These are phyloP conservation scores for Exephanes ischioxanthus DNA, from an alignment of 2,888 invertebrate species.

Conservation along the genomic window DNA sequence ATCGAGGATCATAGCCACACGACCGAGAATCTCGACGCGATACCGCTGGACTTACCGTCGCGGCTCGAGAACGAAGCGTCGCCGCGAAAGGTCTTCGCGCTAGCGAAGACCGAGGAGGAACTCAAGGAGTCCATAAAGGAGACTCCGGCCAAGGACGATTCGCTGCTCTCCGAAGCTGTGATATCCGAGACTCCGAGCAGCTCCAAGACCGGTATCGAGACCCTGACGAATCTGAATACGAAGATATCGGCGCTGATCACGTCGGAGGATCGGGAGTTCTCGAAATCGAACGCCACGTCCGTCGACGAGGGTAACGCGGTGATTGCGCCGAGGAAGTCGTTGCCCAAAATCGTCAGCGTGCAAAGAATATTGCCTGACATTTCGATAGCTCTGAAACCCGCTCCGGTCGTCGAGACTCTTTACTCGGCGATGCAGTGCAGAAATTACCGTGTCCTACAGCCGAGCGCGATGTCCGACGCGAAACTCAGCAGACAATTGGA, in stretches of 20 bases:
- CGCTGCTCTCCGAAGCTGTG: conserved; percentile 75
- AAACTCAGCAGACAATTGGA: conserved; percentile 75
- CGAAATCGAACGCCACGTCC: neutral
- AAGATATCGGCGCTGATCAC: conserved; percentile 79
- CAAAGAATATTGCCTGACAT: conserved; percentile 65
- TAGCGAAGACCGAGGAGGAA: conserved; percentile 70
- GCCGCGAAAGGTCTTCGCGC: conserved; percentile 78
- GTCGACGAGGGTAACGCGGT: neutral
- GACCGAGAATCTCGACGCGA: conserved; percentile 14
- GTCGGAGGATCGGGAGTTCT: conserved; percentile 49
- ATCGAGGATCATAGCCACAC: neutral
- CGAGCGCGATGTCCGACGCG: conserved; percentile 48
- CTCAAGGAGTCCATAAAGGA: conserved; percentile 71
- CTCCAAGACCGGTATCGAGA: conserved; percentile 79
- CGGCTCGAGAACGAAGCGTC: conserved; percentile 71
- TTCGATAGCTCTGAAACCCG: conserved; percentile 53
- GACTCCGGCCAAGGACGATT: conserved; percentile 81
- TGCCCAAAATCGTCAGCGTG: conserved; percentile 71
- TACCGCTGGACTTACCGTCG: neutral
- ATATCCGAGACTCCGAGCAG: conserved; percentile 83
- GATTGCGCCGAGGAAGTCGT: conserved; percentile 32
- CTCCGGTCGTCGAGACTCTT: conserved; percentile 14
- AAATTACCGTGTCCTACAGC: conserved; percentile 11
- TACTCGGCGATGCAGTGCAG: conserved; percentile 49
- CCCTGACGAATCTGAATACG: conserved; percentile 78